phyloP scores from a whole-genome alignment of 1,140 invertebrate species.

The Oreohelix idahoensis region DNA sequence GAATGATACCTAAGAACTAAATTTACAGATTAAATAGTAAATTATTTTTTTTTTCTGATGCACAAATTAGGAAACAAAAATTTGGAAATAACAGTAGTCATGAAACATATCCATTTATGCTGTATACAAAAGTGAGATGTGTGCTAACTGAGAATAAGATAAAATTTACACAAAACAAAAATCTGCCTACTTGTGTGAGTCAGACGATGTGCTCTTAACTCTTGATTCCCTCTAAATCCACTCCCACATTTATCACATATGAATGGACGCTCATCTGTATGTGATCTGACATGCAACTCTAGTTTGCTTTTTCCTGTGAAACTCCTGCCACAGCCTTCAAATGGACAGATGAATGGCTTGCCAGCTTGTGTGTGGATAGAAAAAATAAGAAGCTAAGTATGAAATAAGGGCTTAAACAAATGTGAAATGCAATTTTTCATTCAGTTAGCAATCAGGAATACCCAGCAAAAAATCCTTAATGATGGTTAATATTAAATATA shows the following conservation, averaged over 20 bases:
- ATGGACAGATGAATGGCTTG: conserved; percentile 21
- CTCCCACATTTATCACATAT: conserved; percentile 27
- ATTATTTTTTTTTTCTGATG: no score
- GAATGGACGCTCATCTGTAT: conserved; percentile 26
- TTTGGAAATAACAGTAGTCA: neutral
- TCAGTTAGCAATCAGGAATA: no score
- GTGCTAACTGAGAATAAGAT: neutral
- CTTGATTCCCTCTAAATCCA: conserved; percentile 7
- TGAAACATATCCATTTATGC: neutral
- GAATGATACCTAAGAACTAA: no score
- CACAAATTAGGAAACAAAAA: neutral
- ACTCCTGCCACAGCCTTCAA: conserved; percentile 24
- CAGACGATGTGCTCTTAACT: conserved; percentile 9
- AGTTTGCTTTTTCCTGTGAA: conserved; percentile 24
- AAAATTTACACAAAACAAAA: neutral
- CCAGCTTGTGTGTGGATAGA: neutral
- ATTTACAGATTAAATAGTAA: no score
- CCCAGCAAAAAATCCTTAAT: neutral
- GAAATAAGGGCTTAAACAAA: no score
- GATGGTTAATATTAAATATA: neutral
- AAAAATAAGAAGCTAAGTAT: neutral
- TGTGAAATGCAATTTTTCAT: no score
- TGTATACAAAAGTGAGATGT: neutral
- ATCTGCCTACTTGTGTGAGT: conserved; percentile 18
- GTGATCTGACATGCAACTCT: conserved; percentile 10